Base-by-base conservation (phyloP, 1,140 invertebrate genomes). In the Anastrepha obliqua region DNA sequence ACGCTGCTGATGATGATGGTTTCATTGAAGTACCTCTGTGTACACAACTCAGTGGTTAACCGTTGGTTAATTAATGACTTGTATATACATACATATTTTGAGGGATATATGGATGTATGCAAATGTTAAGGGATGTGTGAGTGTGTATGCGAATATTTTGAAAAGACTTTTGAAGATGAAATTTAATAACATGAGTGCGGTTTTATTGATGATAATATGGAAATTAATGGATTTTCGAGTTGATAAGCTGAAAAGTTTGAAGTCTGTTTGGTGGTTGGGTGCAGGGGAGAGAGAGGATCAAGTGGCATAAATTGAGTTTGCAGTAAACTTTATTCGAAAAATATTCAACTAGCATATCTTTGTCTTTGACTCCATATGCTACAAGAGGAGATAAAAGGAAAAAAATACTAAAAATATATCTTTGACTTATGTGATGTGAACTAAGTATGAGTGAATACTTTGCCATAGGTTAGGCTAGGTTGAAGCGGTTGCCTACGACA, bases 151-250 rank as follows among this genome's bases (percentile, higher is more conserved):
- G 15, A 9, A 81, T 17, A n/a, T n/a, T n/a, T 55, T 81, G 47
- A 81, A 13, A 9, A 42, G 13, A 55, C 44, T 81, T 29, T 81
- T 58, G 6, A 81, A 81, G 74, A 29, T 20, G 17, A 29, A 20
- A 81, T 51, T 55, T 55, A 81, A 51, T 81, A 20, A 81, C 42
- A 44, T 20, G 74, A 81, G 47, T 58, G 74, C 74, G 74, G 74
- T 81, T 81, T 81, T 81, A 29, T 81, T 81, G 74, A 81, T 58
- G 47, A 55, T 81, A 55, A 81, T 81, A 17, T 29, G 9, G 13
- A 11, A 55, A 81, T 81, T 81, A 51, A 81, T 81, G 74, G 74
- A 51, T 81, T 20, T 81, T 81, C 15, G 42, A 55, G 55, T 20
- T 55, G 44, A 81, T 55, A 81, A 55, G n/a, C 29, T 51, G 51